These are phyloP conservation scores for Schizopygopsis malacanthus DNA, from an alignment of 2,797 vertebrate species.

Conservation along the genomic window DNA sequence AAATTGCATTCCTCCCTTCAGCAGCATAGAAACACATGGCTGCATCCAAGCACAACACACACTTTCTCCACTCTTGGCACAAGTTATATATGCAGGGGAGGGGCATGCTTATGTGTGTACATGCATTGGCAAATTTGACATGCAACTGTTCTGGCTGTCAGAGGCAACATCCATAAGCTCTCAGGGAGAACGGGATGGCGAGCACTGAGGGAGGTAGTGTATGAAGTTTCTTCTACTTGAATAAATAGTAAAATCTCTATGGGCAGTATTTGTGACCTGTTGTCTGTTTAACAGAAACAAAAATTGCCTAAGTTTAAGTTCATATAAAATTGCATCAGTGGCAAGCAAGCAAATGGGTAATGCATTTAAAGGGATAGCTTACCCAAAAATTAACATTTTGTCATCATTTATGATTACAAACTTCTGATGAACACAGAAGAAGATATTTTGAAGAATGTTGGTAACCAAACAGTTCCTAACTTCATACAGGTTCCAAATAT, in stretches of 20 bases:
- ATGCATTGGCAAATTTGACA: conserved; percentile 61
- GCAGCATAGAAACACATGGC: conserved; percentile 45
- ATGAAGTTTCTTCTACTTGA: conserved; percentile 63
- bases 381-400: background rate
- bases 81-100: conserved; percentile 12
- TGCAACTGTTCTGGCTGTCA: conserved; percentile 66
- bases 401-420: background rate
- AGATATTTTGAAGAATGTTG: background rate
- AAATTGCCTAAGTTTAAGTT: background rate
- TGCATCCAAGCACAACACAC: conserved; percentile 26
- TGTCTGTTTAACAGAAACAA: background rate
- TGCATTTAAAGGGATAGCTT: background rate
- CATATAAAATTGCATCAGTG: background rate
- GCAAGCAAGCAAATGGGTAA: background rate
- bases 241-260: conserved; percentile 15
- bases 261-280: conserved; percentile 27
- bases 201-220: conserved; percentile 42
- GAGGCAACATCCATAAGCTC: conserved; percentile 61
- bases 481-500: background rate
- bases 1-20: conserved; percentile 52
- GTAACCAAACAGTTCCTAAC: background rate
- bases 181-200: conserved; percentile 33
- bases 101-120: conserved; percentile 54
- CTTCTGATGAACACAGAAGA: background rate
- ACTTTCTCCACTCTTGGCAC: conserved; percentile 6